Conservation (phyloP, 2,888 invertebrate genomes). For the Mythimna impura region DNA sequence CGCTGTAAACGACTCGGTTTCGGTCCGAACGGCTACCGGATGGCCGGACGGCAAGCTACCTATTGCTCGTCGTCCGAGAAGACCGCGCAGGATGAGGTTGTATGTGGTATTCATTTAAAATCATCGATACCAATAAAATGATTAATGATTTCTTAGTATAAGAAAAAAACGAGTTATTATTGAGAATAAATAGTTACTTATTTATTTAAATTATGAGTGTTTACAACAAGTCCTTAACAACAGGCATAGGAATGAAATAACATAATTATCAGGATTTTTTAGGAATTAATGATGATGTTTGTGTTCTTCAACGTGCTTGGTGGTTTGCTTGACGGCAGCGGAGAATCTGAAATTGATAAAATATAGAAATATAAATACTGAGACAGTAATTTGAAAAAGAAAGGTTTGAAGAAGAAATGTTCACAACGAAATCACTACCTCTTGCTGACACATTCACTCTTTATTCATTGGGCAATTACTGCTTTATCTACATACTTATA, state of each 20-base stretch:
- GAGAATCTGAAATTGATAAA: conserved; percentile 64
- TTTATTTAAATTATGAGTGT: conserved; percentile 44
- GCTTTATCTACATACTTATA: not conserved
- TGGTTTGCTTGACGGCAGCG: conserved; percentile 70
- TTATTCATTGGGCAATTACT: not conserved
- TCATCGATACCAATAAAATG: not conserved
- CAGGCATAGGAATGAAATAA: conserved; percentile 16
- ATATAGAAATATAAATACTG: not conserved
- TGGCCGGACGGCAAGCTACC: no score
- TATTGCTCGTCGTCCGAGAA: no score
- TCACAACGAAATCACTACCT: not conserved
- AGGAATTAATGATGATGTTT: conserved; percentile 58
- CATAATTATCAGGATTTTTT: not conserved
- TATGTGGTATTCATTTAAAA: not conserved
- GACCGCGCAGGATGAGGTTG: no score
- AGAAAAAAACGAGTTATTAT: not conserved
- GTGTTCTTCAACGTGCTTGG: conserved; percentile 66
- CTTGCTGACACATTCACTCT: not conserved
- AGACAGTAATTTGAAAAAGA: not conserved
- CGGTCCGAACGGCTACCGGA: no score
- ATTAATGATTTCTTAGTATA: no score
- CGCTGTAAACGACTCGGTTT: no score
- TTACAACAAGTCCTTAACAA: conserved; percentile 40
- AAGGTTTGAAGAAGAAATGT: no score
- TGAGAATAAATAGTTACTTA: conserved; percentile 47